Base-by-base conservation (phyloP, 2,113 vertebrate genomes). In the Chaetodon auriga region DNA sequence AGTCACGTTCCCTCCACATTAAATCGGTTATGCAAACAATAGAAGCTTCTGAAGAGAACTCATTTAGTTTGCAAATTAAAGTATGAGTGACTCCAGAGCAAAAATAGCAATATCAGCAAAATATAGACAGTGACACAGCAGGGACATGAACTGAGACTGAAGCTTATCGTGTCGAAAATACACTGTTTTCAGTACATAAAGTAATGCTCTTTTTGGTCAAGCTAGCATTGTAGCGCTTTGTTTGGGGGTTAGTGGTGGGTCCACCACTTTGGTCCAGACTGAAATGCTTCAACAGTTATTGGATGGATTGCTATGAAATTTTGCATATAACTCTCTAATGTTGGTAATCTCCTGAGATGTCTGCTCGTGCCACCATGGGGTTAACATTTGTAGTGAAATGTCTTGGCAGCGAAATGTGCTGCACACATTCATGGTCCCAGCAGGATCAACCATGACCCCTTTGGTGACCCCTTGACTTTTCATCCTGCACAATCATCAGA, bases 21-120 rank as follows among this genome's bases (percentile, higher is more conserved):
- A 66, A 21, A 81, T n/a, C 12, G 0, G 16, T 83, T 76, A 64
- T 78, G n/a, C 80, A 68, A 58, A 85, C 36, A 81, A 68, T 4
- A 5, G n/a, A 80, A 60, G 41, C 68, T 36, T 54, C 19, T 62
- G 49, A 71, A 71, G n/a, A 60, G 46, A 68, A 25, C 0, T 63
- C 23, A 64, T 74, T 80, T 35, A 54, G 8, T 53, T 57, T 73
- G 38, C 49, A 81, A 69, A 61, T 58, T 6, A 46, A 77, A 70
- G 38, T 46, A 5, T 45, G 23, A 62, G 58, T 35, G 11, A 45
- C 12, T 66, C 2, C 9, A 25, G 11, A 23, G 18, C 11, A 70
- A 38, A 51, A 64, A 66, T 13, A 10, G 1, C 14, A 12, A 16
- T 23, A 36, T 23, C 48, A 36, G 10, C 6, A 55, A 63, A 69